Base-by-base conservation (phyloP, 2,888 invertebrate genomes). In the Minunthozetes semirufus region DNA sequence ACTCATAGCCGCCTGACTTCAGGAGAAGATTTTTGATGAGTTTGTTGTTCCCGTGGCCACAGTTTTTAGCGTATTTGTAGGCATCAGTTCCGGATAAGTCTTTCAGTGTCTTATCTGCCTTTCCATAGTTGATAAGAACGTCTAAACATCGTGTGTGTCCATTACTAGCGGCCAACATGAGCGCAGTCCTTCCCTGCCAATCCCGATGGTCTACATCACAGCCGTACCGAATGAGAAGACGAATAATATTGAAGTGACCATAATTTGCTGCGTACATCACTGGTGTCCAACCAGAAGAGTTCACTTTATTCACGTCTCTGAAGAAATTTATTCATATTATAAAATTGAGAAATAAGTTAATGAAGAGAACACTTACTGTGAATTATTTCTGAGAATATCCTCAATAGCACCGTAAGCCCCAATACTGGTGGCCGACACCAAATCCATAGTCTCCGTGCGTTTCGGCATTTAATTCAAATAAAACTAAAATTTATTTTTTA, bases 121-220 rank as follows among this genome's bases (percentile, higher is more conserved):
- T 82, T n/a, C 77, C 78, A 75, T 83, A 82, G 80, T 82, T 80
- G 13, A 82, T 78, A 0, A 84, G 80, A 63, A 81, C 80, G 75
- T 82, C 81, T 15, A 83, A 82, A 50, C 83, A 82, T 72, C 81
- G 81, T 38, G 83, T 82, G 78, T 85, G 85, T n/a, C 86, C 86
- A 80, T 85, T 85, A 76, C 84, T 84, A 5, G 85, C 82, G 3
- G 86, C 85, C 75, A 86, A 78, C 84, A 85, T 85, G 59, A 86
- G 80, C 0, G 85, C 82, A 13, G 84, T 84, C 74, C 82, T 81
- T 11, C 80, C 75, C 80, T 78, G 76, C 13, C 11, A 19, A 27
- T 83, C 83, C 42, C 80, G 78, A 22, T 80, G 75, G 76, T 82
- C 80, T 11, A 82, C 81, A 75, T 80, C 78, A 11, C 81, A 81